Evolutionary conservation across 2,888 invertebrate genomes (phyloP).

Genomic region (Clunio marinus): DNA sequence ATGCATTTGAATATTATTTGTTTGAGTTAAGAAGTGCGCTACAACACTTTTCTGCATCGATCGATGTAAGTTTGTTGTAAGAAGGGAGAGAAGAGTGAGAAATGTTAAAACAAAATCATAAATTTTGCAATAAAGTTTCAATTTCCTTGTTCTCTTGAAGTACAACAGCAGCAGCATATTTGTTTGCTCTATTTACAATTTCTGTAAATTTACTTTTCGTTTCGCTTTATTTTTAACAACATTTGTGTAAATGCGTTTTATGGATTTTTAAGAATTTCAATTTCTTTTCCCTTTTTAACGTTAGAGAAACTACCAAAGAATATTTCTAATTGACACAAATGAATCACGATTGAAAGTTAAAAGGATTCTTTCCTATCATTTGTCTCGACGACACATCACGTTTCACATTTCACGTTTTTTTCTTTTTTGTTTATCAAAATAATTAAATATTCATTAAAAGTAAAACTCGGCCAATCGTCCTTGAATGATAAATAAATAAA

Average conservation of each 20-base stretch:
- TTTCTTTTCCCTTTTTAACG: not conserved
- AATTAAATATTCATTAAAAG: no score
- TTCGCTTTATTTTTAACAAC: not conserved
- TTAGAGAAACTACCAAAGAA: not conserved
- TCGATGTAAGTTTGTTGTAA: no score
- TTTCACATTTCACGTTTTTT: no score
- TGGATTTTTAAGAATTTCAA: not conserved
- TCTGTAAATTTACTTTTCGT: not conserved
- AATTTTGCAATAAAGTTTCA: conserved; percentile 32
- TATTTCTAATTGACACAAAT: not conserved
- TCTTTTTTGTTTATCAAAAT: no score
- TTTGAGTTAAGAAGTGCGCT: no score
- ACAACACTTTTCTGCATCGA: no score
- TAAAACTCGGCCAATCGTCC: not conserved
- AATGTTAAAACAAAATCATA: conserved; percentile 13
- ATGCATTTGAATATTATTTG: no score
- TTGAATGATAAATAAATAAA: not conserved
- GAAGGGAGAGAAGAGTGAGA: no score
- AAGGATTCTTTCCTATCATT: no score
- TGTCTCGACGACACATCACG: no score
- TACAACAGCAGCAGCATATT: not conserved
- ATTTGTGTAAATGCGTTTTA: not conserved
- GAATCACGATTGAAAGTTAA: no score
- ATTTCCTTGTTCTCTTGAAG: conserved; percentile 26
- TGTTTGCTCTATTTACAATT: not conserved